Conservation (phyloP, 2,888 invertebrate genomes). For the Xestia xanthographa region DNA sequence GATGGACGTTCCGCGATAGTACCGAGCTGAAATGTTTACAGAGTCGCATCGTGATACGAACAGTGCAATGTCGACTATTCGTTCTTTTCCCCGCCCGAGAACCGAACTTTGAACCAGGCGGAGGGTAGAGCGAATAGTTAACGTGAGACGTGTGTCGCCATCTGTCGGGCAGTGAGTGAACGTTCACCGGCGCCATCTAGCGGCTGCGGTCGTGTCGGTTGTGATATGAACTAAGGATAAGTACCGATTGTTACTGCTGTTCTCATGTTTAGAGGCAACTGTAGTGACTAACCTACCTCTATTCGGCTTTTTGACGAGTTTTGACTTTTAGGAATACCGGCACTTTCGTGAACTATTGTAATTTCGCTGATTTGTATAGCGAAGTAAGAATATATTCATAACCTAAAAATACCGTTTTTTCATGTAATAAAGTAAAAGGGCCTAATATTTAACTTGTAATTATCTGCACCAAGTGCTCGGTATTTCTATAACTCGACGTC, state of each 20-base stretch:
- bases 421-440: conserved; percentile 63
- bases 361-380: conserved; percentile 54
- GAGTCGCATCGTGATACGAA: conserved; percentile 59
- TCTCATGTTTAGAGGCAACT: conserved; percentile 62
- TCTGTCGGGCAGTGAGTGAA: conserved; percentile 67
- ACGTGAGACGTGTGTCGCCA: conserved; percentile 66
- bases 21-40: conserved; percentile 69
- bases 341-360: conserved; percentile 75
- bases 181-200: conserved; percentile 75
- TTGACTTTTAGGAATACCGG: conserved; percentile 77
- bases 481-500: conserved; percentile 71
- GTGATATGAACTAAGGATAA: conserved; percentile 78
- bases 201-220: conserved; percentile 81
- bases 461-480: conserved; percentile 77
- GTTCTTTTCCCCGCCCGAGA: conserved; percentile 62
- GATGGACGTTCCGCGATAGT: conserved; percentile 66
- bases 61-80: conserved; percentile 61
- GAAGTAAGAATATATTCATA: conserved; percentile 62
- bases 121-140: conserved; percentile 66
- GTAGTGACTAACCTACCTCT: conserved; percentile 69
- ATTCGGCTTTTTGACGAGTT: conserved; percentile 71
- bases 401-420: conserved; percentile 54
- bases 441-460: conserved; percentile 71
- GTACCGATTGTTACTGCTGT: conserved; percentile 72
- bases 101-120: conserved; percentile 44